Evolutionary conservation across 92 coral and sea anemone species (phyloP).

Genomic region (Chrysogorgia sp.): DNA sequence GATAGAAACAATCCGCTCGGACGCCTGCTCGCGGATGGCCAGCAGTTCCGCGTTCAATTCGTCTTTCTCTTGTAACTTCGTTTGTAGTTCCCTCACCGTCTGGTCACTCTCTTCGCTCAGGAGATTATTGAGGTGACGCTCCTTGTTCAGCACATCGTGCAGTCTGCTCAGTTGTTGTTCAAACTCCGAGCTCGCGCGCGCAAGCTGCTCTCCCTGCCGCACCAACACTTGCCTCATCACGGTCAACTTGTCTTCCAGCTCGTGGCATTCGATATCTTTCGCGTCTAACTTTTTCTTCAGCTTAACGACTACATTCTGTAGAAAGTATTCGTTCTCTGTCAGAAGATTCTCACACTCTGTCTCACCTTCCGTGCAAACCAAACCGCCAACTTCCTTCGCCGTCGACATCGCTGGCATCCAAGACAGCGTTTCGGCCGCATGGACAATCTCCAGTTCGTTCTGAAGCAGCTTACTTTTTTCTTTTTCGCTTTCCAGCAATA

Average conservation of each 20-base stretch:
- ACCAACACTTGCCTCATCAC: constrained; percentile 19
- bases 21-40: neutral
- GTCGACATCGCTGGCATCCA: constrained; percentile 3
- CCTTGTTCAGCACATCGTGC: constrained; percentile 26
- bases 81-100: constrained; percentile 48
- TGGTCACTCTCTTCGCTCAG: constrained; percentile 66
- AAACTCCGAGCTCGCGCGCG: constrained; percentile 19
- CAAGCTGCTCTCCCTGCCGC: constrained; percentile 11
- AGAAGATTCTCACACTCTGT: no score
- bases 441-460: constrained; percentile 15
- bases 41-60: constrained; percentile 15
- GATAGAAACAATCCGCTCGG: constrained; percentile 1
- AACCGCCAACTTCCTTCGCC: neutral
- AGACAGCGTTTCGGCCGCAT: neutral
- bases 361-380: constrained; percentile 17
- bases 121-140: constrained; percentile 45
- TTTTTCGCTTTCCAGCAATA: constrained; percentile 27
- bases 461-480: constrained; percentile 1
- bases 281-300: constrained; percentile 38
- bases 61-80: constrained; percentile 24
- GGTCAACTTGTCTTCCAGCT: constrained; percentile 44
- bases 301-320: constrained; percentile 38
- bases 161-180: constrained; percentile 36
- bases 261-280: constrained; percentile 34
- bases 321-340: constrained; percentile 9